Evolutionary conservation across 2,888 invertebrate genomes (phyloP), one percentile per base, ranked within the genome.

Genomic region (Blomia tropicalis): DNA sequence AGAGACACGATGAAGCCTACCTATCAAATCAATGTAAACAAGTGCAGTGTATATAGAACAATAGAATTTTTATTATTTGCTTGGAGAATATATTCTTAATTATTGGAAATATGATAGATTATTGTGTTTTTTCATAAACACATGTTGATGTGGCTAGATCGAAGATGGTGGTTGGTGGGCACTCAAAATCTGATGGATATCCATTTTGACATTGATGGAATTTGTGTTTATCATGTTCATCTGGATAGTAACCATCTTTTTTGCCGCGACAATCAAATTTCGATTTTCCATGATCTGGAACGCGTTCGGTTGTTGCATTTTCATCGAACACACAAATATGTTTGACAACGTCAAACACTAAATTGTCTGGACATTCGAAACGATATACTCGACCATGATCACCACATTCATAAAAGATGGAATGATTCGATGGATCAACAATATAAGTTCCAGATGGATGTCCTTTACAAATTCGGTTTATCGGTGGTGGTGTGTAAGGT

Each of bases 181-280:
- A 54, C 7, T 54, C 29, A 54, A 54, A 30, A 30, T 54, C 31
- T n/a, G 14, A 54, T 19, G 54, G 29, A 27, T 30, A 30, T 11
- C 54, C 54, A 54, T n/a, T 22, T 3, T 11, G 11, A 29, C 54
- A 54, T 30, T 30, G 25, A 54, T 54, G 54, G 23, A 54, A 54
- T 22, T 54, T 54, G 14, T 19, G 22, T 4, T 14, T 7, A 54
- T 54, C 22, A 1, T 27, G 11, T n/a, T 14, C n/a, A 54, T 54
- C 54, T 4, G 29, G 17, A 54, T 54, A 54, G n/a, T 14, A 27
- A 30, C 27, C 54, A 17, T 54, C 54, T 19, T 54, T 25, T 30
- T 54, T 54, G 27, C 54, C 54, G 30, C 27, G 23, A 17, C 54
- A 54, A 22, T 54, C 27, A 25, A 27, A 54, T 30, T 2, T 47